These are phyloP conservation scores for Polypedilum pembai DNA, from an alignment of 1,140 invertebrate species.

Conservation along the genomic window DNA sequence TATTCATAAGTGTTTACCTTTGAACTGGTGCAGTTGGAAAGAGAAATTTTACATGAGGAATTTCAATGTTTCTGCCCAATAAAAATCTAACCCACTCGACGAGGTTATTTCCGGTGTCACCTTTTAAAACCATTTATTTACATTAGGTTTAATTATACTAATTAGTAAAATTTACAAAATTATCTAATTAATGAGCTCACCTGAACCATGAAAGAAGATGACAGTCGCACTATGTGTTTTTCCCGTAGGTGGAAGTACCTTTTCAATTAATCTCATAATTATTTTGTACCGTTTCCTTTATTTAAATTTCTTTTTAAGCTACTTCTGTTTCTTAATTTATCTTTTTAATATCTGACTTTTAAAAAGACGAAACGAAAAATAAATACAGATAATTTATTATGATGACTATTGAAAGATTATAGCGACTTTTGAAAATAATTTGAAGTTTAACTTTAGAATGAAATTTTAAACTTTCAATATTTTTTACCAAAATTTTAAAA, in stretches of 20 bases:
- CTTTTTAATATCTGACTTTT: too few species aligned
- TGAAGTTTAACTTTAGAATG: too few species aligned
- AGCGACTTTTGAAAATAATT: too few species aligned
- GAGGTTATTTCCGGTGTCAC: conserved; percentile 53
- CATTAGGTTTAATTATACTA: conserved; percentile 26
- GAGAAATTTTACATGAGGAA: conserved; percentile 60
- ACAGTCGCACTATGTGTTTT: conserved; percentile 47
- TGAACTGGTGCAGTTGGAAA: conserved; percentile 63
- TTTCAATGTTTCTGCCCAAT: conserved; percentile 51
- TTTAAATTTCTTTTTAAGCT: too few species aligned
- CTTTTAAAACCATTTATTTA: conserved; percentile 41
- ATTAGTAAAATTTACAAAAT: background rate
- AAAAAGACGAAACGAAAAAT: too few species aligned
- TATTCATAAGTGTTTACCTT: conserved; percentile 55
- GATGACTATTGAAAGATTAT: too few species aligned
- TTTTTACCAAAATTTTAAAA: too few species aligned
- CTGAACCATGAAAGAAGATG: conserved; percentile 57
- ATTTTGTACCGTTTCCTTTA: too few species aligned
- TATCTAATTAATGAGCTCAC: conserved; percentile 38
- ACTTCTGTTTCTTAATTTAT: too few species aligned
- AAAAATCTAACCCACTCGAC: conserved; percentile 56
- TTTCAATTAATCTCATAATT: conserved; percentile 33
- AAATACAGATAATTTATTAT: too few species aligned
- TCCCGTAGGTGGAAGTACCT: conserved; percentile 40
- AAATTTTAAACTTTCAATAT: too few species aligned